Conservation (phyloP, 2,113 vertebrate species). For the Protobothrops flavoviridis region DNA sequence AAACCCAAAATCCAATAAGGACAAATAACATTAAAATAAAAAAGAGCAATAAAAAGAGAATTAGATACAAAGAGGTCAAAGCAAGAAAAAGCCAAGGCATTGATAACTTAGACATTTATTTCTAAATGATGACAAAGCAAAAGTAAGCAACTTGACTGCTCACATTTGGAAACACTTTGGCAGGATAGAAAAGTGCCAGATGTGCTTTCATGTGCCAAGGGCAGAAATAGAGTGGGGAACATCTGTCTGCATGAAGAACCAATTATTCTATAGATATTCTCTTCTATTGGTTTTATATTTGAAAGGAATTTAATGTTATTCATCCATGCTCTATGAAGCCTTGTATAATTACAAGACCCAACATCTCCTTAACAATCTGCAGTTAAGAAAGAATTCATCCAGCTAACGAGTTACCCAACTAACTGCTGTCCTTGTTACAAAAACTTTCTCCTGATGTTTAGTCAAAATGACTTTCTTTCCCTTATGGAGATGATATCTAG, state of each 20-base stretch:
- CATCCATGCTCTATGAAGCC: neutral
- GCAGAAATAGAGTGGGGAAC: no score
- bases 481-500: neutral
- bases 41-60: neutral
- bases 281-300: neutral
- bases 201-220: neutral
- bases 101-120: neutral
- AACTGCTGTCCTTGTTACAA: neutral
- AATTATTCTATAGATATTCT: neutral
- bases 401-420: neutral
- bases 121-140: neutral
- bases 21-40: neutral
- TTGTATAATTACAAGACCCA: neutral
- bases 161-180: neutral
- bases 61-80: neutral
- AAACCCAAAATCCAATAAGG: neutral
- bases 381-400: neutral
- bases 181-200: neutral
- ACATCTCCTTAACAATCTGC: neutral
- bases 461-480: neutral
- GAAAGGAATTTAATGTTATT: neutral
- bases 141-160: neutral
- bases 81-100: neutral
- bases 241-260: neutral
- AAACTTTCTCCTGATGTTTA: neutral